Conservation (phyloP, 2,113 vertebrate species). For the Otis tarda region DNA sequence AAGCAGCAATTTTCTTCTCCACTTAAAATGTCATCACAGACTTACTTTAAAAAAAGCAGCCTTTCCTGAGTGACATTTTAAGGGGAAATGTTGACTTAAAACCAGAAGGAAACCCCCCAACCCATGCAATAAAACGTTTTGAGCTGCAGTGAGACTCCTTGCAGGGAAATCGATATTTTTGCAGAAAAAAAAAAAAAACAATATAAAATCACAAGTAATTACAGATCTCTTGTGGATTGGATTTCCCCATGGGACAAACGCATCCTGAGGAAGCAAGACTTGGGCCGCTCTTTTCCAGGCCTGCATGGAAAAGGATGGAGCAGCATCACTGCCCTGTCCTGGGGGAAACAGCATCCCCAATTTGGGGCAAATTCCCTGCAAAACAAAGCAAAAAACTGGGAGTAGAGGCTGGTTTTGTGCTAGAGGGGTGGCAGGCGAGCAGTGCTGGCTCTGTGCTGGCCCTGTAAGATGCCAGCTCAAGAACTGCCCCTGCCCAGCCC, state of each 20-base stretch:
- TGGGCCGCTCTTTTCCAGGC: neutral
- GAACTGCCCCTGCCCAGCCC: neutral
- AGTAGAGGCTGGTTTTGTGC: neutral
- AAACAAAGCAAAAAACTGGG: neutral
- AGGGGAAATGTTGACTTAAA: slow-evolving; percentile 55
- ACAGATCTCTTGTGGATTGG: neutral
- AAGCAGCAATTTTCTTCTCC: slow-evolving; percentile 56
- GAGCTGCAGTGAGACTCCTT: neutral
- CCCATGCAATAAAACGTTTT: neutral
- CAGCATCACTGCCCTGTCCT: neutral
- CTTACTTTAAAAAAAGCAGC: neutral
- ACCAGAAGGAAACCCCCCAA: slow-evolving; percentile 30
- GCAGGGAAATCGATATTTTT: neutral
- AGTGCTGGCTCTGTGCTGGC: neutral
- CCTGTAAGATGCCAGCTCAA: neutral
- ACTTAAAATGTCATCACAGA: slow-evolving; percentile 60
- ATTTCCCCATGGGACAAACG: neutral
- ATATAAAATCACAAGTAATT: neutral
- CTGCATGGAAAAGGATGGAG: neutral
- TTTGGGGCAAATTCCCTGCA: neutral
- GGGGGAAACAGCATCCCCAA: neutral
- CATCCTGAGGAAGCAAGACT: neutral
- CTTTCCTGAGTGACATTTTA: slow-evolving; percentile 38
- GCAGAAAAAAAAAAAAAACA: neutral
- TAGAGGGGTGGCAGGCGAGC: neutral